Conservation (phyloP, 2,888 invertebrate species). For the Pterobdella sp. region DNA sequence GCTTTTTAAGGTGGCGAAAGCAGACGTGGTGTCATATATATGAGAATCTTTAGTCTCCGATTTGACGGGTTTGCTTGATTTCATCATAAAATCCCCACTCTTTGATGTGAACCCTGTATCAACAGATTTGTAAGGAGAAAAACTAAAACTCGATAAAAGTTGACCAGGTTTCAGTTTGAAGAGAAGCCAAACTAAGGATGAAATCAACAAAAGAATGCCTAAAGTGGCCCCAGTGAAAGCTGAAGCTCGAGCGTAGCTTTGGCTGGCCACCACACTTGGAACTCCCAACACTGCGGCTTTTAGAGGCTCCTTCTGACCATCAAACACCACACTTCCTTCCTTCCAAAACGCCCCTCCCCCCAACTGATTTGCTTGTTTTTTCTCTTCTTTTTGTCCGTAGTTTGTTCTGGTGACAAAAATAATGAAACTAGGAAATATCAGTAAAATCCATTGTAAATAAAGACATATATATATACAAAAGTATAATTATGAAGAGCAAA, state of each 20-base stretch:
- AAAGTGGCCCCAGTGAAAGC: conserved; percentile 40
- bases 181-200: conserved; percentile 38
- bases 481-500: too few species aligned
- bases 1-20: conserved; percentile 3
- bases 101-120: background rate
- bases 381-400: conserved; percentile 8
- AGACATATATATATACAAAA: too few species aligned
- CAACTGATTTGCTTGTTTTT: conserved; percentile 4
- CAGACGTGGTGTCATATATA: conserved; percentile 21
- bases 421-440: too few species aligned
- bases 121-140: background rate
- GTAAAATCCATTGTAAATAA: too few species aligned
- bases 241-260: conserved; percentile 38
- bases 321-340: conserved; percentile 28
- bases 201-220: conserved; percentile 36
- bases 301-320: conserved; percentile 33
- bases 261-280: background rate
- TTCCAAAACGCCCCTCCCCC: conserved; percentile 39
- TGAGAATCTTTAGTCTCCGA: conserved; percentile 9
- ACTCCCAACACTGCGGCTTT: conserved; percentile 33
- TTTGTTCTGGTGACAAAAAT: too few species aligned
- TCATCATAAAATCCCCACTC: conserved; percentile 8
- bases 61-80: background rate
- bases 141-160: background rate
- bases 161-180: conserved; percentile 40